These are phyloP conservation scores for Chloroceryle aenea DNA, from an alignment of 2,113 vertebrate species.

Conservation along the genomic window DNA sequence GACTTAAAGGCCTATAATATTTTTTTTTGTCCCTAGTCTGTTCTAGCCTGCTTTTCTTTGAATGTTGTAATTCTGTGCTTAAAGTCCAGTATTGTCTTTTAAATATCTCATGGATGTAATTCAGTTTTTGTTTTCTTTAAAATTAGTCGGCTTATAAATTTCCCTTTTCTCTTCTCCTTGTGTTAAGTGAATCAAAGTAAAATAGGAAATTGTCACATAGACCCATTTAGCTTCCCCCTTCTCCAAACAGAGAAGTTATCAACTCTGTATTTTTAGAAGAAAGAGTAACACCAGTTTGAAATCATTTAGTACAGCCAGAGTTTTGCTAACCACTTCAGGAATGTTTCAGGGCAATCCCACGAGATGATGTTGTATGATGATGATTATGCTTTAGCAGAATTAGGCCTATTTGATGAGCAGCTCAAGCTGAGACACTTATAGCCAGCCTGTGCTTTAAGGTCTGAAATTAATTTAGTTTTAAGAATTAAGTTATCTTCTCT, in stretches of 20 bases:
- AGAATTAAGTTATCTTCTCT: background rate
- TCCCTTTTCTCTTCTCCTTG: background rate
- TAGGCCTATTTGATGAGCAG: background rate
- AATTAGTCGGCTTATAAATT: background rate
- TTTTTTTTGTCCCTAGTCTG: background rate
- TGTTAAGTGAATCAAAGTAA: background rate
- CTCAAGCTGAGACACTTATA: background rate
- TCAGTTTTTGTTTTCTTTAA: conserved; percentile 27
- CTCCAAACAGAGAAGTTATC: background rate
- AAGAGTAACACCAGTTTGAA: background rate
- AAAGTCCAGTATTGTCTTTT: background rate
- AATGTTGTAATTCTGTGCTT: background rate
- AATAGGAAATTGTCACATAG: background rate
- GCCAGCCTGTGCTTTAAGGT: background rate
- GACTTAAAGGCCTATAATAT: background rate
- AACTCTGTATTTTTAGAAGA: background rate
- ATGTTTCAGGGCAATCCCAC: background rate
- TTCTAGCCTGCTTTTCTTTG: background rate
- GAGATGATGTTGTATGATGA: background rate
- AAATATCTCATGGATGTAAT: background rate
- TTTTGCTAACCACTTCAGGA: background rate
- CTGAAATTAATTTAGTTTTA: background rate
- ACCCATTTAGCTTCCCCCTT: background rate
- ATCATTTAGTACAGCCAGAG: background rate
- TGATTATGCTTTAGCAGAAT: background rate